These are phyloP conservation scores for Xyrauchen texanus DNA, from an alignment of 2,113 vertebrate genomes.

Conservation along the genomic window DNA sequence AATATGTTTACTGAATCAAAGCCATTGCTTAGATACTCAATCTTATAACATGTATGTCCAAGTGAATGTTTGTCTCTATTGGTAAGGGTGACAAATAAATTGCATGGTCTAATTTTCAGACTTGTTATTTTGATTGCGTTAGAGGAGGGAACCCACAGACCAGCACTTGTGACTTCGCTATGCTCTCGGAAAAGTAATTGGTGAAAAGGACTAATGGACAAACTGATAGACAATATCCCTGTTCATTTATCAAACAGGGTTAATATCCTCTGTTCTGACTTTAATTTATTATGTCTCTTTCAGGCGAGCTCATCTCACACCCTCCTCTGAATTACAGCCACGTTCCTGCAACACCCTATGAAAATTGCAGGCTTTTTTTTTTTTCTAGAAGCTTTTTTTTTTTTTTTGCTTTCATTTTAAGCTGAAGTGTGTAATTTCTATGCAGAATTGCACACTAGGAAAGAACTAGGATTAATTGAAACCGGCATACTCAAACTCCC, in stretches of 20 bases:
- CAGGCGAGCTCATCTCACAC: slow-evolving; percentile 46
- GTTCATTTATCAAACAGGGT: slow-evolving; percentile 75
- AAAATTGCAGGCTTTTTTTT: not conserved
- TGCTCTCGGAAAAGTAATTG: slow-evolving; percentile 49
- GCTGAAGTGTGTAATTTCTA: too few species aligned
- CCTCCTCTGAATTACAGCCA: slow-evolving; percentile 41
- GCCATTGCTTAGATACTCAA: not conserved
- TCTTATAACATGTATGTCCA: slow-evolving; percentile 20
- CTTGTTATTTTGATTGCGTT: slow-evolving; percentile 17
- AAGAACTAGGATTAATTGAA: too few species aligned
- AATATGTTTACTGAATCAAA: not conserved
- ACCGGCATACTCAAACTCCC: too few species aligned
- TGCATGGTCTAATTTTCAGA: slow-evolving; percentile 26
- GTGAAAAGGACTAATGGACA: slow-evolving; percentile 62
- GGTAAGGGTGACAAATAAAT: slow-evolving; percentile 22
- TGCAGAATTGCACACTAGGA: too few species aligned
- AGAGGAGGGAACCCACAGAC: slow-evolving; percentile 3
- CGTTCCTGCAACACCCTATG: not conserved
- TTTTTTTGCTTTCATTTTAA: not conserved
- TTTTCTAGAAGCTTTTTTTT: too few species aligned
- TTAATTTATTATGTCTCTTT: slow-evolving; percentile 69
- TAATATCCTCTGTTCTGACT: slow-evolving; percentile 67
- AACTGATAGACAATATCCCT: slow-evolving; percentile 67
- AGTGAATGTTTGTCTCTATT: slow-evolving; percentile 11
- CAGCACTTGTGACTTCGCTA: slow-evolving; percentile 38